phyloP scores from a whole-genome alignment of 1,140 invertebrate species.

The Drosophila lowei region DNA sequence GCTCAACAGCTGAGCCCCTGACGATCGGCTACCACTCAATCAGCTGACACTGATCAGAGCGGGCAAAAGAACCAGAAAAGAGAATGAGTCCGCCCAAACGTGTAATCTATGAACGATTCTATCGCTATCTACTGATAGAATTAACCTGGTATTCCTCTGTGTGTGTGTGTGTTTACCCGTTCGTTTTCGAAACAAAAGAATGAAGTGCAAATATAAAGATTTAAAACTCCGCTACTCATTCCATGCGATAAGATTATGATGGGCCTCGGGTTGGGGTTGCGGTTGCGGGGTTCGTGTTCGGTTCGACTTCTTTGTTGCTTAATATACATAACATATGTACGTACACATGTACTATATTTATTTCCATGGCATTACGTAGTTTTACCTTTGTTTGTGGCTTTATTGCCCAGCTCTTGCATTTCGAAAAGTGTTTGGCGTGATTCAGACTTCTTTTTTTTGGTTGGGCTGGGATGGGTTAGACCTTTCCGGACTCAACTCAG shows the following conservation, averaged over 20 bases:
- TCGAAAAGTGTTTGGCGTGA: no score
- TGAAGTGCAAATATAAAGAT: constrained; percentile 24
- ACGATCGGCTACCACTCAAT: no score
- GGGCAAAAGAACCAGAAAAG: no score
- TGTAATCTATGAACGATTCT: constrained; percentile 30
- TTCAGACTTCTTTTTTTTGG: no score
- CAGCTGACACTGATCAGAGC: no score
- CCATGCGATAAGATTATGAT: neutral
- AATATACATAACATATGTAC: constrained; percentile 1
- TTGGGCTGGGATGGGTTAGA: no score
- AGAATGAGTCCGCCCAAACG: neutral
- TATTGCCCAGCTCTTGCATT: no score
- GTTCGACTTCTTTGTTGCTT: constrained; percentile 34
- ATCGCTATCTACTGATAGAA: constrained; percentile 37
- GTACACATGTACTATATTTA: constrained; percentile 2
- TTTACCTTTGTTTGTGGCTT: no score
- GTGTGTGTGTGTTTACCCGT: constrained; percentile 5
- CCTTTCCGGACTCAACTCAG: no score
- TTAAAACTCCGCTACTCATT: constrained; percentile 20
- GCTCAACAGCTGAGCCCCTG: no score
- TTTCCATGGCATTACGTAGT: no score
- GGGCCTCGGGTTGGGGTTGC: no score
- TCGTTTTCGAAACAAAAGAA: constrained; percentile 39
- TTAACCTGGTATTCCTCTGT: constrained; percentile 7
- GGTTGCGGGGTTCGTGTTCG: neutral